phyloP scores from a whole-genome alignment of 2,113 vertebrate genomes.

The Zapus hudsonius region DNA sequence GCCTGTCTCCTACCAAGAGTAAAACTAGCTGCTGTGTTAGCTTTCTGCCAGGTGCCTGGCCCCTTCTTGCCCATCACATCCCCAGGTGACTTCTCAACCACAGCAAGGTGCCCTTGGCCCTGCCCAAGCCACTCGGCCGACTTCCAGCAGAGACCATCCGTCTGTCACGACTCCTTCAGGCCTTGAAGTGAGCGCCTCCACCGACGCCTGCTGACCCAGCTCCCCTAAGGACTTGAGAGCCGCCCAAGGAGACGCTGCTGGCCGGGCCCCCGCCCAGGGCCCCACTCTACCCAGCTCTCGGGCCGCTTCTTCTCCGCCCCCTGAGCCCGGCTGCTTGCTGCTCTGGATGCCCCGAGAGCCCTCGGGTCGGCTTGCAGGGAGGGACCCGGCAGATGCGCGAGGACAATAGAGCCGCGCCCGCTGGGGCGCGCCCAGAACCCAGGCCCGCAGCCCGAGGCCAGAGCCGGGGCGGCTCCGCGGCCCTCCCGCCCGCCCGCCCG shows the following conservation, averaged over 20 bases:
- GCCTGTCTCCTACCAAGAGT: neutral
- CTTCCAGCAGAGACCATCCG: neutral
- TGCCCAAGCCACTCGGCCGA: neutral
- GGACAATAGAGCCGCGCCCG: neutral
- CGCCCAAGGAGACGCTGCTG: neutral
- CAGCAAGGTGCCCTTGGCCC: conserved; percentile 72
- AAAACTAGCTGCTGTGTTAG: neutral
- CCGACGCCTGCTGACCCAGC: neutral
- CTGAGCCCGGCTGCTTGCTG: too few relatives aligned
- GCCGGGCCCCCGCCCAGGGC: neutral
- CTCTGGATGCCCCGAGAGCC: neutral
- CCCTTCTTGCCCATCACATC: neutral
- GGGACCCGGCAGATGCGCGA: neutral
- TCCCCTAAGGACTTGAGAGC: neutral
- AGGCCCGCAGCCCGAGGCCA: neutral
- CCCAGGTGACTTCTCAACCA: neutral
- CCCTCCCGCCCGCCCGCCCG: neutral
- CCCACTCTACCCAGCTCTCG: neutral
- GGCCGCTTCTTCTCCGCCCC: neutral
- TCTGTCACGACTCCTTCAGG: neutral
- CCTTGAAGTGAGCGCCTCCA: neutral
- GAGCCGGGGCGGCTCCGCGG: neutral
- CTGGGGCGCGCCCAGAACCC: accelerated
- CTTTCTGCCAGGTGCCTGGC: neutral
- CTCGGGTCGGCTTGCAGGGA: neutral